A percentile compares a stretch with the other conserved stretches of the same genome.
Evolutionary conservation across 2,888 invertebrate species (phyloP).

Genomic region (Synergus laeviventris): DNA sequence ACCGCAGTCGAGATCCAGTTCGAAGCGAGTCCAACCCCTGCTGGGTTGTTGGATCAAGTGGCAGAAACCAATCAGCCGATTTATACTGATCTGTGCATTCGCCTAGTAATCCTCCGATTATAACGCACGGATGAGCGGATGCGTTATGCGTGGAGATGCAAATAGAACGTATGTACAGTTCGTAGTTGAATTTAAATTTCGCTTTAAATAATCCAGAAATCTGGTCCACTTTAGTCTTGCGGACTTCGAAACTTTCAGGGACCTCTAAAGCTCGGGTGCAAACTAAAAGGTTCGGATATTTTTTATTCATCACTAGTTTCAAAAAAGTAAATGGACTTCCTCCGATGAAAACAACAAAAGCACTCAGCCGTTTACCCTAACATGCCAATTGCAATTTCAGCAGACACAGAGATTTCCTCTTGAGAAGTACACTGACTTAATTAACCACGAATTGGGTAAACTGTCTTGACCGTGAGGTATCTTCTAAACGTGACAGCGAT

Average conservation of each 20-base stretch:
- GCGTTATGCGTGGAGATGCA: neutral
- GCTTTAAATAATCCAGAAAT: too few relatives aligned
- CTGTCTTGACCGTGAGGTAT: conserved; percentile 10
- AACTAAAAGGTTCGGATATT: too few relatives aligned
- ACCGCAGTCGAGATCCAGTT: conserved; percentile 50
- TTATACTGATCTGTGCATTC: conserved; percentile 66
- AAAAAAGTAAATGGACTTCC: too few relatives aligned
- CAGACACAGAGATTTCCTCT: conserved; percentile 15
- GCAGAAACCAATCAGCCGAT: conserved; percentile 70
- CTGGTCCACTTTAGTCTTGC: too few relatives aligned
- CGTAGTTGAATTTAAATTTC: too few relatives aligned
- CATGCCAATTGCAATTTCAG: neutral
- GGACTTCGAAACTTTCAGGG: too few relatives aligned
- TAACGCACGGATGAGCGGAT: conserved; percentile 60
- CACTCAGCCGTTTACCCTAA: neutral
- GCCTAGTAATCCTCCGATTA: conserved; percentile 67
- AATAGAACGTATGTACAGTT: neutral
- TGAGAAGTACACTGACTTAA: conserved; percentile 33
- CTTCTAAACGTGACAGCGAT: conserved; percentile 14
- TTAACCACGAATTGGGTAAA: conserved; percentile 22
- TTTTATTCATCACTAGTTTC: too few relatives aligned
- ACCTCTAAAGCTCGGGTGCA: too few relatives aligned
- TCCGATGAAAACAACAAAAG: neutral
- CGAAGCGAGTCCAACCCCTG: conserved; percentile 48
- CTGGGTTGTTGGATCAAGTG: conserved; percentile 63